Base-by-base conservation (phyloP, 2,113 vertebrate genomes). In the Ornithorhynchus anatinus region DNA sequence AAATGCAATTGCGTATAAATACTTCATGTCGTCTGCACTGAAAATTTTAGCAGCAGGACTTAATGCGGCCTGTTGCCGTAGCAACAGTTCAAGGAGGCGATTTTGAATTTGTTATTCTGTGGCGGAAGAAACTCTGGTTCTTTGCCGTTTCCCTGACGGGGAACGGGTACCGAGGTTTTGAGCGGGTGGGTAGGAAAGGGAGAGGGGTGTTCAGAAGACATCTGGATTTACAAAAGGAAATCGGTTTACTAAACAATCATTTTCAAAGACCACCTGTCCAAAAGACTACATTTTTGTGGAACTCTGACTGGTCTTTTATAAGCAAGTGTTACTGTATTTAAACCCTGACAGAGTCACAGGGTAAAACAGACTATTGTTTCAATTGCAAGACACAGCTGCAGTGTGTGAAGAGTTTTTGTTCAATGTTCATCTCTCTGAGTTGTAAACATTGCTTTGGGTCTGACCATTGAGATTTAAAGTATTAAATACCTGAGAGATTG, bases 81-180 rank as follows among this genome's bases (percentile, higher is more conserved):
- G 75, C 38, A 88, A 86, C 84, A 58, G 70, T 58, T 72, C 70
- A 60, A 75, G 61, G 53, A 69, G 59, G 60, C 31, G 67, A 64
- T 35, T 72, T 72, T 66, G 50, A 85, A 80, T 78, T 64, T 75
- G 17, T 60, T 58, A 20, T 56, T 59, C 52, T 14, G 0, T n/a
- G 22, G 11, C 19, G 5, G 56, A 20, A 59, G 59, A 57, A 40
- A 19, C 16, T 72, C 32, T 66, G 19, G 48, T 73, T 69, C 37
- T 22, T 53, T 62, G 43, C 14, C 2, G 38, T 80, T 45, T 43
- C 4, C 9, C 64, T 71, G 16, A 29, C 15, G 17, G 38, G 40
- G 43, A 43, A 45, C 62, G n/a, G 10, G 0, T 10, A 16, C 42
- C 22, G 16, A 1, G 48, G 14, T 45, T 15, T n/a, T n/a, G n/a